A percentile compares a stretch with the other conserved stretches of the same genome.
Evolutionary conservation across 2,888 invertebrate genomes (phyloP).

Genomic region (Nomada ruficornis): DNA sequence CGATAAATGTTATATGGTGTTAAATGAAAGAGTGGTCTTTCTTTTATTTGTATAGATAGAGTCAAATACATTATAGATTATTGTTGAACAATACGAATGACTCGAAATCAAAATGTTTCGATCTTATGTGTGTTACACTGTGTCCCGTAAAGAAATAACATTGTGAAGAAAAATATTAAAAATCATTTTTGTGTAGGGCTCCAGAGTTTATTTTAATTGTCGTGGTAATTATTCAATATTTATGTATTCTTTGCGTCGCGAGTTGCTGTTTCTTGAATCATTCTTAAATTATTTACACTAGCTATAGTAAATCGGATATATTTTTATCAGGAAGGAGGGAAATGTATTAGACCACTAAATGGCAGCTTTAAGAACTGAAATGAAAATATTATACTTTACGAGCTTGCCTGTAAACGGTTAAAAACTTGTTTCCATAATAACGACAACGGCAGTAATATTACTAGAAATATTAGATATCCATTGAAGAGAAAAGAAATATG

Average conservation of each 20-base stretch:
- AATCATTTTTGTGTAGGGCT: no score
- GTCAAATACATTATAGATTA: conserved; percentile 8
- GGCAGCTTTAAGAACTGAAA: not conserved
- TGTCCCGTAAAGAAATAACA: not conserved
- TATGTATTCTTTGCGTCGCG: no score
- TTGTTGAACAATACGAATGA: conserved; percentile 19
- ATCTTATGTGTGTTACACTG: not conserved
- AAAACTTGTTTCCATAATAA: not conserved
- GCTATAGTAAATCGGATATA: no score
- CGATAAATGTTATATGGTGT: conserved; percentile 48
- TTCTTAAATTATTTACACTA: no score
- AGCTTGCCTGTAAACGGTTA: not conserved
- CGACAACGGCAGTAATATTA: conserved; percentile 35
- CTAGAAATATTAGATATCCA: not conserved
- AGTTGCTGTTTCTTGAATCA: no score
- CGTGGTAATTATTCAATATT: no score
- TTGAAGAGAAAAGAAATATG: not conserved
- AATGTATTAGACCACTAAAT: not conserved
- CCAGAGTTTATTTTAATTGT: no score
- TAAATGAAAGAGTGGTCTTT: conserved; percentile 13
- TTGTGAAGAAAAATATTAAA: conserved; percentile 5
- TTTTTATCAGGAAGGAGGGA: not conserved
- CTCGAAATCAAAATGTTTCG: conserved; percentile 9
- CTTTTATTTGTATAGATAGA: conserved; percentile 1
- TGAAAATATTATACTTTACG: not conserved